Conservation (phyloP, 2,797 vertebrate genomes). For the Geotria australis region DNA sequence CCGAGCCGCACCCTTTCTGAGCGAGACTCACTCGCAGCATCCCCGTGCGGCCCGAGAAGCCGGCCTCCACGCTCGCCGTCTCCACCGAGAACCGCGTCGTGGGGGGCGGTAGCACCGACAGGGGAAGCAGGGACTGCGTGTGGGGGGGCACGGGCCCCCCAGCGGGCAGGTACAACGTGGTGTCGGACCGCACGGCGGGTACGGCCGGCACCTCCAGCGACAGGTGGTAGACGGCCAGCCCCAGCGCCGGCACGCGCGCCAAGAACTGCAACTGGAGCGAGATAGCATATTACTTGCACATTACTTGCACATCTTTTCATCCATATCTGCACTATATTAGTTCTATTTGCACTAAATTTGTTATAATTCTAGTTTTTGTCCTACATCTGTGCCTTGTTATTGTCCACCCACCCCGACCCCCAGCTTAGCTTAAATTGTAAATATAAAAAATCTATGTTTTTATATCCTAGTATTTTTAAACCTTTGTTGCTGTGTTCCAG, state of each 20-base stretch:
- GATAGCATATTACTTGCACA: too few relatives aligned
- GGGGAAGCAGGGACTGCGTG: slow-evolving; percentile 18
- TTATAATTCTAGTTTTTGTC: too few relatives aligned
- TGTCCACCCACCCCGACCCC: too few relatives aligned
- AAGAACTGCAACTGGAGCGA: slow-evolving; percentile 39
- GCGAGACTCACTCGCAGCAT: slow-evolving; percentile 35
- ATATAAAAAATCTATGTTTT: too few relatives aligned
- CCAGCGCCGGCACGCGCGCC: slow-evolving; percentile 39
- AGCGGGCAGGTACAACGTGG: slow-evolving; percentile 29
- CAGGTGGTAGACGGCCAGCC: slow-evolving; percentile 47
- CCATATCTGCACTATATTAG: too few relatives aligned
- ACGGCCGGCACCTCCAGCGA: slow-evolving; percentile 25
- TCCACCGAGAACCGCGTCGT: slow-evolving; percentile 39
- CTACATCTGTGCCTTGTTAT: too few relatives aligned
- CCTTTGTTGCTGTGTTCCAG: too few relatives aligned
- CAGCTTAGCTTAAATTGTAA: too few relatives aligned
- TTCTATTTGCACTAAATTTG: too few relatives aligned
- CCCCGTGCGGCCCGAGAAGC: slow-evolving; percentile 55
- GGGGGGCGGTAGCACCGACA: slow-evolving; percentile 21
- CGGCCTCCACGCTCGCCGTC: slow-evolving; percentile 43
- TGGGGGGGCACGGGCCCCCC: slow-evolving; percentile 8
- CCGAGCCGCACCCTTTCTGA: too few relatives aligned
- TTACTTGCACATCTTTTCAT: too few relatives aligned
- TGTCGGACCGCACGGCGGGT: slow-evolving; percentile 25
- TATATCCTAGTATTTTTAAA: too few relatives aligned